Evolutionary conservation across 2,113 vertebrate species (phyloP), one percentile per base, ranked within the genome.

Genomic region (Stegastes partitus): DNA sequence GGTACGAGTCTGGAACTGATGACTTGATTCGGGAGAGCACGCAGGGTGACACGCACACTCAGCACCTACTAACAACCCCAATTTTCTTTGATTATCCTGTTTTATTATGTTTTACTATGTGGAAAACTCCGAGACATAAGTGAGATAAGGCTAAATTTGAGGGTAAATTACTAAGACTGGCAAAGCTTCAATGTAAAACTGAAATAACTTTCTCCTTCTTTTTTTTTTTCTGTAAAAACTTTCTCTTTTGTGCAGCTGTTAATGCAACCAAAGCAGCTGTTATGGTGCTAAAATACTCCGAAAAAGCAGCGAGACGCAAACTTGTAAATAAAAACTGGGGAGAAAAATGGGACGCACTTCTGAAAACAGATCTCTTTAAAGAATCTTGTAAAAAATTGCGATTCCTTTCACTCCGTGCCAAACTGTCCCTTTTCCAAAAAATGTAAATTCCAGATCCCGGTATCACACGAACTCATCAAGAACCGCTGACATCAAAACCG

Each of bases 331-430:
- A 74, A n/a, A 47, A 62, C 4, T 44, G 22, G n/a, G 72, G 49
- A 49, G 49, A 78, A 79, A 82, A 86, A 50, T 47, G 73, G 68
- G 58, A 72, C 34, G 11, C 26, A 68, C 45, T 68, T 81, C 84
- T 79, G 56, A 84, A 77, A 74, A 61, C 23, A 25, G 50, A 65
- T 68, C 45, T 64, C 47, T 73, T 81, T 37, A 62, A 79, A 76
- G 63, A 81, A 45, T 58, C 72, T 49, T 69, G 76, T 92, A 58
- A 84, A 90, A 81, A 83, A n/a, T n/a, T 31, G 0, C 1, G 45
- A 53, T 14, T 73, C n/a, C 69, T 77, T 80, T 84, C 11, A 37
- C 69, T 69, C 25, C 2, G 34, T 21, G 81, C 84, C 82, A 89
- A 80, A 23, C 26, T 63, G 45, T 53, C 73, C 64, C 6, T 72